phyloP scores from a whole-genome alignment of 2,888 invertebrate genomes.

The Agapostemon virescens region DNA sequence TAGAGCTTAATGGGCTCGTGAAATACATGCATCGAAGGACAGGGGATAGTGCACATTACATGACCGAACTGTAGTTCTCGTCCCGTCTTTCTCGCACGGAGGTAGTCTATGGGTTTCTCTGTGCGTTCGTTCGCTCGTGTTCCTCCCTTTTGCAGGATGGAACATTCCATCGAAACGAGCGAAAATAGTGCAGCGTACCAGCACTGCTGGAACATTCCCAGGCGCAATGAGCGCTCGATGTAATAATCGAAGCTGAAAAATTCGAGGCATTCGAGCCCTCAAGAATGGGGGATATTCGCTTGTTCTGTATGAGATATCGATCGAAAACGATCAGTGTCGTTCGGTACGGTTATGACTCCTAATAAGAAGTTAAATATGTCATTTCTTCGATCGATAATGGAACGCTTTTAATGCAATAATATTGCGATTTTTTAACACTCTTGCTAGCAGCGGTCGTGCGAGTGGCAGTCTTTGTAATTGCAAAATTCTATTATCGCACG shows the following conservation, averaged over 20 bases:
- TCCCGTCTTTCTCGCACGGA: background rate
- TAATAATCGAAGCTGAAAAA: conserved; percentile 60
- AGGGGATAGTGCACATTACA: conserved; percentile 23
- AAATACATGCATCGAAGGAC: conserved; percentile 48
- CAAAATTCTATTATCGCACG: background rate
- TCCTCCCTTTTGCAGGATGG: conserved; percentile 31
- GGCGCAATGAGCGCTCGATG: conserved; percentile 52
- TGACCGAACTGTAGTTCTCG: conserved; percentile 20
- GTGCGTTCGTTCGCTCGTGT: conserved; percentile 18
- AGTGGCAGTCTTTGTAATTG: background rate
- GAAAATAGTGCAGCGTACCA: conserved; percentile 53
- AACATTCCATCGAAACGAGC: conserved; percentile 46
- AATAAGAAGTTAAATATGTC: conserved; percentile 5
- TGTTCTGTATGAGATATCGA: conserved; percentile 41
- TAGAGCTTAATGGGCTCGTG: conserved; percentile 53
- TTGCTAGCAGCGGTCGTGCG: background rate
- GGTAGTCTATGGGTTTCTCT: background rate
- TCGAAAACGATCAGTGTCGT: background rate
- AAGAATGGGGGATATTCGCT: conserved; percentile 39
- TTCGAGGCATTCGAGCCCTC: conserved; percentile 41
- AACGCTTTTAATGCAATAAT: background rate
- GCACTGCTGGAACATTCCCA: conserved; percentile 50
- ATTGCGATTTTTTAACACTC: background rate
- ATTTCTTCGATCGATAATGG: background rate
- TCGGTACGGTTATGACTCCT: background rate